Evolutionary conservation across 2,888 invertebrate genomes (phyloP), one percentile per base, ranked within the genome.

Genomic region (Epinotia brunnichana): DNA sequence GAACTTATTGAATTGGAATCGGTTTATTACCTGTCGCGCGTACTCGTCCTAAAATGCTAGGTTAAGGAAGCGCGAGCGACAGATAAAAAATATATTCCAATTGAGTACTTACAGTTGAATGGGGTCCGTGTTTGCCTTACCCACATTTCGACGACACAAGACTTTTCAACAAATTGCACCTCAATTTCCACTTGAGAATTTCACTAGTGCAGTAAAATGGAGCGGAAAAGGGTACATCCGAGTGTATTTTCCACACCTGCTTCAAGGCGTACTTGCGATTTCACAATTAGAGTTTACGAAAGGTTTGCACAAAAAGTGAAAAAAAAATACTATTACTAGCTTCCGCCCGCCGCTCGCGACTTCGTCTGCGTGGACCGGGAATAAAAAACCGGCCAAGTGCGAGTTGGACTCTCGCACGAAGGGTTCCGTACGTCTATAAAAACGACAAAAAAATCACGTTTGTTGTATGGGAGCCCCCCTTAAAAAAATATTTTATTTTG

Each of bases 91-190:
- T n/a, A 2, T 4, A 48, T n/a, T 48, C 15, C 5, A 48, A n/a
- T n/a, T 48, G 7, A 48, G 5, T 48, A n/a, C 48, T 5, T 48
- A n/a, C 48, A n/a, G 48, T 48, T 48, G 48, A 48, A 48, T 48
- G n/a, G 48, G n/a, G 1, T 4, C 15, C 5, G 1, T 21, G 61
- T 44, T 69, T 51, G 60, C 53, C 24, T 54, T 69, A 24, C 53
- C 39, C 51, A 60, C 60, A 60, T 60, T 60, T 51, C 19, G 60
- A 56, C 41, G 66, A 66, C 56, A 64, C 48, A 59, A 59, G 59
- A 68, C 68, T 59, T 68, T 68, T 59, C 68, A 68, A 68, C 41
- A 53, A 56, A 66, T 66, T 66, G 21, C 39, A 66, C 41, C 54
- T 66, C 66, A 24, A 66, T 66, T 66, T 56, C 54, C 54, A 56